Evolutionary conservation across 2,113 vertebrate species (phyloP), one percentile per base, ranked within the genome.

Genomic region (Furnarius figulus): DNA sequence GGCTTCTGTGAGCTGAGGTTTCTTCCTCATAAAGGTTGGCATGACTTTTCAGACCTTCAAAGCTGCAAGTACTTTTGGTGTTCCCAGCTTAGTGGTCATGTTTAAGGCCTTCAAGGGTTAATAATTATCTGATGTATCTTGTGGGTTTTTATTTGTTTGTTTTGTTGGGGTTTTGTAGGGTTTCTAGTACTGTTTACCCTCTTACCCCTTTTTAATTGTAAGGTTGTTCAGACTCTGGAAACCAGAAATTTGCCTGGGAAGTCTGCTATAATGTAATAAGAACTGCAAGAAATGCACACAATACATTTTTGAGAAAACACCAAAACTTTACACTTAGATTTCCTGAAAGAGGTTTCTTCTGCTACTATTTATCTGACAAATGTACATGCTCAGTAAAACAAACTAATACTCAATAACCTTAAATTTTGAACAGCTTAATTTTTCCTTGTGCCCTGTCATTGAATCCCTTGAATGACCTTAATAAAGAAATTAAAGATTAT

Each of bases 401-500:
- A 61, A 16, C 55, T 81, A 42, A 66, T 73, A 31, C 33, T 35
- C 25, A 79, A 44, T 76, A 73, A 65, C 37, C 22, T 55, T n/a
- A 55, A 12, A 56, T 91, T 95, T 70, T 80, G 33, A 58, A 11
- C 39, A 40, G 50, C 42, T 87, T 40, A 14, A 56, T 89, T 93
- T 88, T 88, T 62, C 62, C 18, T 63, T 21, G 10, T 75, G 42
- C 7, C 50, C 40, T 67, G 63, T 67, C 49, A 35, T 7, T 65
- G 71, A 83, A 30, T 92, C 74, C 12, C 37, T 89, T 74, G 42
- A 83, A 68, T 95, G 87, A 94, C 81, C 68, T 86, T 88, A 91
- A 61, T 49, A 55, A 82, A 89, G 77, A 93, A 66, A 93, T 58
- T 79, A 56, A 94, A 94, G 73, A 91, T 97, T 76, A 83, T 85